These are phyloP conservation scores for Heterotis niloticus DNA, from an alignment of 2,113 vertebrate genomes.

Conservation along the genomic window DNA sequence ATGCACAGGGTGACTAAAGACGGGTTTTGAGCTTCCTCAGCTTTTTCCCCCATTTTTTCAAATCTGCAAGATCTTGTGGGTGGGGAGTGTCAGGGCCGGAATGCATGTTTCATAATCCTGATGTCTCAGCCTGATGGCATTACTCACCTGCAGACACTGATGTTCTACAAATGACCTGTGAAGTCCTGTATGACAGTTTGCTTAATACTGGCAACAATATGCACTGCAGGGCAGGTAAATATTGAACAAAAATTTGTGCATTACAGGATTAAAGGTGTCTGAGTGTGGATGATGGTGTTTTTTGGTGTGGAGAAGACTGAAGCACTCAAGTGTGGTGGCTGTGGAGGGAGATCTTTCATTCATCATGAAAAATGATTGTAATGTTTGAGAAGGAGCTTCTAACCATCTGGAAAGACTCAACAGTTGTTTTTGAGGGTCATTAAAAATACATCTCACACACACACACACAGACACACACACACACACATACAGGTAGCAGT, in stretches of 20 bases:
- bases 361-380: too few species aligned
- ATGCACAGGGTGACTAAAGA: background rate
- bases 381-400: background rate
- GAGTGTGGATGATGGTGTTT: too few species aligned
- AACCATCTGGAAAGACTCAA: background rate
- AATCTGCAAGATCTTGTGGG: constrained; percentile 23
- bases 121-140: constrained; percentile 54
- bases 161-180: constrained; percentile 32
- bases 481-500: constrained; percentile 31
- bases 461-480: too few species aligned
- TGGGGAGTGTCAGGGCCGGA: constrained; percentile 35
- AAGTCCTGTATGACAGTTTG: too few species aligned
- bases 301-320: too few species aligned
- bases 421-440: constrained; percentile 50
- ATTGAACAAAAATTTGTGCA: too few species aligned
- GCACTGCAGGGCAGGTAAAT: too few species aligned
- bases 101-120: constrained; percentile 49
- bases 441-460: constrained; percentile 39
- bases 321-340: too few species aligned
- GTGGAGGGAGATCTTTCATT: background rate
- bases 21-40: background rate
- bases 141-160: constrained; percentile 65
- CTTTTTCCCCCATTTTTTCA: background rate
- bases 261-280: too few species aligned
- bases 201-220: too few species aligned